Conservation (phyloP, 1,140 invertebrate species). For the Antheraea mylitta region DNA sequence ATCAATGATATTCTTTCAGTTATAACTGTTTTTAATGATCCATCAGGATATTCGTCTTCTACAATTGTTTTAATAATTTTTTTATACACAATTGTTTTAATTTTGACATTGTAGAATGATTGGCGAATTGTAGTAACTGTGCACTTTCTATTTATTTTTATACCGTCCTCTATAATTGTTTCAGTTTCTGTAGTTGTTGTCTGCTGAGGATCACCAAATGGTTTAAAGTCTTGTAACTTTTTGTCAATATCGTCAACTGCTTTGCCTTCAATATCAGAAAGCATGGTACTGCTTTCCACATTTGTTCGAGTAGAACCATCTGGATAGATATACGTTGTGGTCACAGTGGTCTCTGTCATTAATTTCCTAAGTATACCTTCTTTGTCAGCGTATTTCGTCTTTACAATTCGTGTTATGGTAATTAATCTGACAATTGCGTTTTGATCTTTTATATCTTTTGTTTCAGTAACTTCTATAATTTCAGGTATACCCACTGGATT, state of each 20-base stretch:
- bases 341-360: constrained; percentile 60
- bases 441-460: constrained; percentile 34
- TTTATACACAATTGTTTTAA: constrained; percentile 54
- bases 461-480: constrained; percentile 35
- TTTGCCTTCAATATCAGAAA: constrained; percentile 53
- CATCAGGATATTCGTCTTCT: constrained; percentile 71
- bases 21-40: constrained; percentile 36
- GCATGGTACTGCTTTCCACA: constrained; percentile 51
- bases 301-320: constrained; percentile 69
- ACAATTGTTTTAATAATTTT: constrained; percentile 60
- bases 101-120: constrained; percentile 43
- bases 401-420: constrained; percentile 48
- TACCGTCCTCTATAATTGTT: constrained; percentile 48
- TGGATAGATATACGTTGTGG: constrained; percentile 70
- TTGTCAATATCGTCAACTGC: constrained; percentile 38
- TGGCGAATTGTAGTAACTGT: constrained; percentile 53
- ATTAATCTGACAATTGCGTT: constrained; percentile 40
- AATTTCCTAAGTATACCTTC: constrained; percentile 57
- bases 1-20: no score
- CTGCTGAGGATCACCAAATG: constrained; percentile 45
- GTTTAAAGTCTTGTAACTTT: constrained; percentile 53
- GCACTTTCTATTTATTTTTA: constrained; percentile 57
- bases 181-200: constrained; percentile 44
- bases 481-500: constrained; percentile 30
- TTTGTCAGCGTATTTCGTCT: constrained; percentile 61